Conservation (phyloP, 1,140 invertebrate genomes). For the Hyposmocoma kahamanoa region DNA sequence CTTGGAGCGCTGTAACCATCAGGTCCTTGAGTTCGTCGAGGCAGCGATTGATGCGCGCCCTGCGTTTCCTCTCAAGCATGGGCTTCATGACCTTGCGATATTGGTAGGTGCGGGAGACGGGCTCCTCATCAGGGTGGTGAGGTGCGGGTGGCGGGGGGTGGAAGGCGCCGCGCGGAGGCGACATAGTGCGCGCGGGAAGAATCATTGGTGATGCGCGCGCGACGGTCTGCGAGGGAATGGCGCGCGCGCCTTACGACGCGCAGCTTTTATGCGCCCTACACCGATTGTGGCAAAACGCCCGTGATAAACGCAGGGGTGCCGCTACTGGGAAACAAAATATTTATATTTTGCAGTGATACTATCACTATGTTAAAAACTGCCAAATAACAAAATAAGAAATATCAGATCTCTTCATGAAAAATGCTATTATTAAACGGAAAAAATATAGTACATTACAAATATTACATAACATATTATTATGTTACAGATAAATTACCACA, state of each 20-base stretch:
- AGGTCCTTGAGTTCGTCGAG: conserved; percentile 94
- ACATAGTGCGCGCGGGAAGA: conserved; percentile 56
- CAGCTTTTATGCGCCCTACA: conserved; percentile 67
- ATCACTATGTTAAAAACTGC: no score
- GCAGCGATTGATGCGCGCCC: conserved; percentile 95
- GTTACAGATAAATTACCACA: no score
- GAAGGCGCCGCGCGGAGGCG: conserved; percentile 63
- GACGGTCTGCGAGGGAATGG: conserved; percentile 60
- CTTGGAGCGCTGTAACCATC: conserved; percentile 89
- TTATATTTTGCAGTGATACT: no score
- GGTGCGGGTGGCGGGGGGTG: conserved; percentile 51
- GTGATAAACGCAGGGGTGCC: conserved; percentile 68
- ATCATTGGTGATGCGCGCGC: conserved; percentile 64
- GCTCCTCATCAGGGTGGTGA: conserved; percentile 77
- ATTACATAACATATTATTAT: no score
- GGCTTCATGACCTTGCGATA: conserved; percentile 97
- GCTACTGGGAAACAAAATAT: no score
- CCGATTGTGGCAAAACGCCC: conserved; percentile 69
- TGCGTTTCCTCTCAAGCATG: conserved; percentile 92
- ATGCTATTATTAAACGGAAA: no score
- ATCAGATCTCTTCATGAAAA: no score
- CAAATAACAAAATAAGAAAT: no score
- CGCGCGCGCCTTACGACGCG: conserved; percentile 51
- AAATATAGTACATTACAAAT: no score
- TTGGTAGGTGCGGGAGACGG: conserved; percentile 89